Conservation (phyloP, 2,888 invertebrate genomes). For the Rotaria magnacalcarata region DNA sequence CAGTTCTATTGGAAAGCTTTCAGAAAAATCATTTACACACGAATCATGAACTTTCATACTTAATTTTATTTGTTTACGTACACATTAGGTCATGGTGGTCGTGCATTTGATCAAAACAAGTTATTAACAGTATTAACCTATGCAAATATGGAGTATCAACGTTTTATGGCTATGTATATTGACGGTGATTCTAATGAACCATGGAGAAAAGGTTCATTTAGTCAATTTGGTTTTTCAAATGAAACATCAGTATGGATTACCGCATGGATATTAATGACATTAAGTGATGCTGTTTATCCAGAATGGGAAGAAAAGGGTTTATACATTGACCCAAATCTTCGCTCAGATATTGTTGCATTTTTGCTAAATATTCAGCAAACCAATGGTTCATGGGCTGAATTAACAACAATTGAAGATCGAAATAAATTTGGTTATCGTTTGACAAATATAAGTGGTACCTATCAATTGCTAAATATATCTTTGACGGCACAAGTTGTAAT, state of each 20-base stretch:
- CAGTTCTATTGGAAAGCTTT: no score
- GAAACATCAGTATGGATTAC: conserved; percentile 68
- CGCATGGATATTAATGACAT: conserved; percentile 78
- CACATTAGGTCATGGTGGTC: conserved; percentile 40
- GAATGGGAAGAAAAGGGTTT: conserved; percentile 88
- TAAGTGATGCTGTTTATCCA: conserved; percentile 86
- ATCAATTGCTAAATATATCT: conserved; percentile 68
- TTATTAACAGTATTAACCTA: conserved; percentile 34
- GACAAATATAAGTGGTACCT: conserved; percentile 61
- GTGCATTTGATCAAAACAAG: conserved; percentile 40
- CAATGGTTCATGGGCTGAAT: conserved; percentile 81
- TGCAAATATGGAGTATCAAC: conserved; percentile 43
- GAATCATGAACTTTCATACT: no score
- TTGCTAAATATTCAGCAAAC: conserved; percentile 75
- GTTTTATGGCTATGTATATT: conserved; percentile 39
- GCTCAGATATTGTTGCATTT: conserved; percentile 79
- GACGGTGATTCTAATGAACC: neutral
- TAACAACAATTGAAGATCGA: conserved; percentile 68
- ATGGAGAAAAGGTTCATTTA: conserved; percentile 38
- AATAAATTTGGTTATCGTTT: conserved; percentile 68
- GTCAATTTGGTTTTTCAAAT: conserved; percentile 41
- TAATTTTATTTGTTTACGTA: neutral
- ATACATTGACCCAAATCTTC: conserved; percentile 81
- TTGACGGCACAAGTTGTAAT: conserved; percentile 88
- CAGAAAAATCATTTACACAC: no score